Evolutionary conservation across 2,888 invertebrate genomes (phyloP), one percentile per base, ranked within the genome.

Genomic region (Teleiodes luculella): DNA sequence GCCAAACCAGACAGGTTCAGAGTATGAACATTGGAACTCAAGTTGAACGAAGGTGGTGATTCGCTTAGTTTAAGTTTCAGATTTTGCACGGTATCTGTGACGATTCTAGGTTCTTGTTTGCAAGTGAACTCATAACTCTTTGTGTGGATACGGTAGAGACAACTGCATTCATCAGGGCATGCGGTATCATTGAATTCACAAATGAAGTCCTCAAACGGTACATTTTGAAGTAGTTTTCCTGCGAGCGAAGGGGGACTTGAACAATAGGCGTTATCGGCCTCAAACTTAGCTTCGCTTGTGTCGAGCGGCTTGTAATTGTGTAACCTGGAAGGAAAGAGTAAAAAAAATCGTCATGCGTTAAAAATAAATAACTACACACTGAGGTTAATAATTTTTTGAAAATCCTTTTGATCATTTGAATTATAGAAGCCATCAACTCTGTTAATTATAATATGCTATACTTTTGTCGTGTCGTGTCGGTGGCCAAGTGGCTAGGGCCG

Each of bases 1-100:
- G 55, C 56, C 0, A 70, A 54, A 6, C 46, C 53, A n/a, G 62
- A 51, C 10, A 68, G 59, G 37, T 62, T 57, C 1, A 66, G 45
- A 6, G 14, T 13, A 0, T 20, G 20, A 5, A 64, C 52, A 16
- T 47, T 10, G 5, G 61, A 59, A 7, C 58, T 47, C 0, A 13
- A 10, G 2, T 16, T 10, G 3, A 61, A n/a, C 2, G 47, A 31
- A 0, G 30, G 3, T 1, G 52, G 41, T 6, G 20, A 14, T 10
- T 16, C 14, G 2, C 52, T 46, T 6, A 58, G 55, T 11, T 47
- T 57, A 24, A 60, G 47, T 2, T 52, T 18, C 10, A 60, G 7
- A 7, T 7, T 8, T 28, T 55, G 36, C 1, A 43, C 46, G 0
- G 16, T 6, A 33, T 36, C 8, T 2, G 33, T 45, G 13, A 36